These are phyloP conservation scores for Linyphia triangularis DNA, from an alignment of 2,888 invertebrate genomes.

Conservation along the genomic window DNA sequence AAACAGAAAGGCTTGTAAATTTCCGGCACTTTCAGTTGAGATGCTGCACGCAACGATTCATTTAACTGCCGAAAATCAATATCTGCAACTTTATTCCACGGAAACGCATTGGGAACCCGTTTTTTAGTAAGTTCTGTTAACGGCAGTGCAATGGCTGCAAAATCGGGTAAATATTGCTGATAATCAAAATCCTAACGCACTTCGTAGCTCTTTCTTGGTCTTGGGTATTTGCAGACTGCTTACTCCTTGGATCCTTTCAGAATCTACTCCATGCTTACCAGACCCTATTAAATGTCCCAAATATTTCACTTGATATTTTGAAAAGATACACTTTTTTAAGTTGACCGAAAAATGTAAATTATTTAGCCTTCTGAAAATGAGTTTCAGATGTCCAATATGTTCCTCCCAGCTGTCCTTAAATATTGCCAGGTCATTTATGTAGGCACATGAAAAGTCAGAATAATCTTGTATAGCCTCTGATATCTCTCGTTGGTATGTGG, in stretches of 20 bases:
- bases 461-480: no score
- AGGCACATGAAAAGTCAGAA: no score
- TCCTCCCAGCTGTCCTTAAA: not conserved
- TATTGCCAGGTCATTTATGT: not conserved
- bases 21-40: constrained; percentile 5
- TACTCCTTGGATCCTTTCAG: not conserved
- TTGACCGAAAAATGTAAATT: not conserved
- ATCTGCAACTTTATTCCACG: not conserved
- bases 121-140: not conserved
- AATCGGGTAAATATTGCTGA: not conserved
- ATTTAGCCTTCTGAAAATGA: not conserved
- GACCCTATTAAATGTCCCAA: not conserved
- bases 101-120: not conserved
- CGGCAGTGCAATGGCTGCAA: not conserved
- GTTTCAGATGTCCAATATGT: not conserved
- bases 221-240: not conserved
- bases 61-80: not conserved
- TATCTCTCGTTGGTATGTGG: no score
- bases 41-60: not conserved
- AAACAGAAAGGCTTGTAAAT: not conserved
- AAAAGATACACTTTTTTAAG: not conserved
- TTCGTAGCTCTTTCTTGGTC: not conserved
- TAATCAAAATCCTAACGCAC: not conserved
- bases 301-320: not conserved
- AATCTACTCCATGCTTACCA: not conserved